Evolutionary conservation across 2,888 invertebrate genomes (phyloP), one percentile per base, ranked within the genome.

Genomic region (Lacanobia wlatinum): DNA sequence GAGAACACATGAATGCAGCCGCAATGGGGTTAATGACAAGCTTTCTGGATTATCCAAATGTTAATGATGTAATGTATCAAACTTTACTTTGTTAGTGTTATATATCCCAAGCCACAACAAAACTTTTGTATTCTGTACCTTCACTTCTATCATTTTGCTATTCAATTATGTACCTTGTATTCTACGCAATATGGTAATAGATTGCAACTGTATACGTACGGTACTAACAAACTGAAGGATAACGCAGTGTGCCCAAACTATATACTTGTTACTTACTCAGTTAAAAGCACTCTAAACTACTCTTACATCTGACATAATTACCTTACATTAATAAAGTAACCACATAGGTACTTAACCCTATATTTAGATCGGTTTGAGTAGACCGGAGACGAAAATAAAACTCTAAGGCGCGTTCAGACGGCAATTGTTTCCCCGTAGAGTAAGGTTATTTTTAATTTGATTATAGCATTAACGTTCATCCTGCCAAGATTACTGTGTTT

Each of bases 61-160:
- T 94, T 92, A 92, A 92, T 92, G 89, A 90, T 86, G 89, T 82
- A 83, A 90, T 86, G 89, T 82, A 79, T 76, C 74, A 86, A 84
- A 73, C 67, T 83, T 76, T 69, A 76, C 75, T 68, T 83, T 89
- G 90, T 93, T 92, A 93, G 91, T 92, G 87, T 90, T 73, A 78
- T 73, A 78, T 77, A 84, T 91, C 94, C 94, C 94, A 95, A 95
- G 95, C 96, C 96, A 96, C 96, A 96, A 96, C 96, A 96, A 96
- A 92, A 95, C 96, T 96, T 96, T 95, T 92, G 61, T 83, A 87
- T 82, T 82, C 69, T 83, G 82, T 88, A 87, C 89, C 80, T 85
- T 64, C 81, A 83, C 89, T 93, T 90, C 88, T 91, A 90, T 87
- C 90, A 91, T 91, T 92, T 92, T 90, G 88, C 87, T 83, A 73